Base-by-base conservation (phyloP, 2,113 vertebrate species). In the Gambusia affinis region DNA sequence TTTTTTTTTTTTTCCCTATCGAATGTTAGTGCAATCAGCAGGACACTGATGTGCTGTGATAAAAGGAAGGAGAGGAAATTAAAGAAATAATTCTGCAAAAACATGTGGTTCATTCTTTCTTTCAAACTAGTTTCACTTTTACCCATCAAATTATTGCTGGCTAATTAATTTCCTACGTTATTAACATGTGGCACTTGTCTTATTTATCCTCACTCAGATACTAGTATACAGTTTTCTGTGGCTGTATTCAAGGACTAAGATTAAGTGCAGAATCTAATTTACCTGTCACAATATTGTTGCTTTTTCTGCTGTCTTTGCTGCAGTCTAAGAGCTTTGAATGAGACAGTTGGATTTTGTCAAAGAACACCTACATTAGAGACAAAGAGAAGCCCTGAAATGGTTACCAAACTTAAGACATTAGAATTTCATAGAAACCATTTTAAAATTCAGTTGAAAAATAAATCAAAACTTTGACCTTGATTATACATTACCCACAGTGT, bases 21-120 rank as follows among this genome's bases (percentile, higher is more conserved):
- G 17, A 73, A 73, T 44, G 80, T 35, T 3, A n/a, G 39, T 79
- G 79, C 72, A 75, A 72, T 72, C 75, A 79, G 72, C 76, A 70
- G 75, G 85, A 83, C 63, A 28, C 68, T 15, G 11, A 29, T 37
- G 12, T n/a, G 42, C 44, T 60, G 15, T 22, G 78, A 82, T 74
- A 68, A 85, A 81, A 81, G 60, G 44, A 30, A 75, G 54, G 71
- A 74, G 76, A 82, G 76, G 83, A 84, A 89, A 82, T 33, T 67
- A 82, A 82, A 78, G 64, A 66, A 54, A 22, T 67, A 73, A 76
- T 42, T 76, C 39, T 61, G 62, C 73, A 31, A 73, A 24, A 81
- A 75, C 42, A 71, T 27, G 17, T 31, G 27, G 70, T 73, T 84
- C 14, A 51, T 37, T 67, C 54, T 24, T 37, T n/a, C 35, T 67